A percentile compares a stretch with the other conserved stretches of the same genome.
These are phyloP conservation scores for Tenualosa thibaudeaui DNA, from an alignment of 2,797 vertebrate genomes.

Conservation along the genomic window DNA sequence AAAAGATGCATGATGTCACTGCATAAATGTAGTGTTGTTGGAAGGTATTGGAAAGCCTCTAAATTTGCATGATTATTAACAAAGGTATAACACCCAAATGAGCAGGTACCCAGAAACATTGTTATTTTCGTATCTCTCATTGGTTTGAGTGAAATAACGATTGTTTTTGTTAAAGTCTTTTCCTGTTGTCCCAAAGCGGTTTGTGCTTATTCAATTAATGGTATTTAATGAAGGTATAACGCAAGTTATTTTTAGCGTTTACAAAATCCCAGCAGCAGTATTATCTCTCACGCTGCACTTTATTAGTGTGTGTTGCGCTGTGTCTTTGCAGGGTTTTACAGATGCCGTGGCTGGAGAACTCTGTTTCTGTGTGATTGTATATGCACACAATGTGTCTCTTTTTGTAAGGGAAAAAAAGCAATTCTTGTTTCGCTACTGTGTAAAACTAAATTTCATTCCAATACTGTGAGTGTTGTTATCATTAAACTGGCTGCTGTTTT, in stretches of 20 bases:
- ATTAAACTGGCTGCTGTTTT: background rate
- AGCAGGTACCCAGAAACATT: constrained; percentile 8
- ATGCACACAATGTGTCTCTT: background rate
- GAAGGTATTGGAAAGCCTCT: constrained; percentile 12
- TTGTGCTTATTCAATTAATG: constrained; percentile 13
- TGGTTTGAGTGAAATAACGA: constrained; percentile 1
- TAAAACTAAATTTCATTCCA: constrained; percentile 18
- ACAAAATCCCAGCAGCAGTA: constrained; percentile 60
- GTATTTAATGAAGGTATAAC: constrained; percentile 38
- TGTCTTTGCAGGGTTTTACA: background rate
- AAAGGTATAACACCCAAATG: background rate
- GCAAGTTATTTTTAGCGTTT: constrained; percentile 37
- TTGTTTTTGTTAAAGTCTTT: background rate
- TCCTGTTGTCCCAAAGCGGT: background rate
- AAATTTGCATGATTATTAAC: constrained; percentile 42
- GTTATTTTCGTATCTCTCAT: constrained; percentile 29
- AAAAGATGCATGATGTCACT: background rate
- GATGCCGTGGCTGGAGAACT: background rate
- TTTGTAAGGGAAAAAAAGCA: background rate
- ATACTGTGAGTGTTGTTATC: constrained; percentile 11
- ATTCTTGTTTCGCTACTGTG: constrained; percentile 1
- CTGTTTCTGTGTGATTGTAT: background rate
- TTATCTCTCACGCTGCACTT: constrained; percentile 68
- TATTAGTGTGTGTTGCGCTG: constrained; percentile 35
- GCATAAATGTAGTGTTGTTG: background rate